Conservation (phyloP, 92 coral and sea anemone genomes). For the Epizoanthus fatuus region DNA sequence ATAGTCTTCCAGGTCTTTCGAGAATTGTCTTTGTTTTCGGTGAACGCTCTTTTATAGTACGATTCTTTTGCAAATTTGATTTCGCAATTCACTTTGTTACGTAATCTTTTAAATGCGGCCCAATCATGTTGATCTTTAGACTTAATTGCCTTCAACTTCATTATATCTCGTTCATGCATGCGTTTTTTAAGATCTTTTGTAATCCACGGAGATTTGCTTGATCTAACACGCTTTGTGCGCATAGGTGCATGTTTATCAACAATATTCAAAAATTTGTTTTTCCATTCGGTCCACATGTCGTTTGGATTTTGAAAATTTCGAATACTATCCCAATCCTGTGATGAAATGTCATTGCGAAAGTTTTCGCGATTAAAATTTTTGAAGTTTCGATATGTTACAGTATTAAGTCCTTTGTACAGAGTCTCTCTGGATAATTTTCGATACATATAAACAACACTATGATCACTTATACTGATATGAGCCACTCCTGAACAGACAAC, state of each 20-base stretch:
- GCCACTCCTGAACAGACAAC: conserved; percentile 40
- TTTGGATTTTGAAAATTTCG: conserved; percentile 28
- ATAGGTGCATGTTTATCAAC: conserved; percentile 65
- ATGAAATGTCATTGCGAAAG: conserved; percentile 45
- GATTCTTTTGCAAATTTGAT: too few relatives aligned
- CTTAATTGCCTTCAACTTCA: too few relatives aligned
- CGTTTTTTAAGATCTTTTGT: conserved; percentile 26
- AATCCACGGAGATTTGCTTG: too few relatives aligned
- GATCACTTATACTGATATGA: conserved; percentile 47
- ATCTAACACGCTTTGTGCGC: conserved; percentile 22
- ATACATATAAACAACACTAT: conserved; percentile 49
- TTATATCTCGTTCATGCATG: conserved; percentile 33
- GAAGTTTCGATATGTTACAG: conserved; percentile 41
- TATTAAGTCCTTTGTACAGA: conserved; percentile 25
- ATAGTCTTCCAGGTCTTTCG: too few relatives aligned
- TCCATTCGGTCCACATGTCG: conserved; percentile 65
- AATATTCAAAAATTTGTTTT: conserved; percentile 42
- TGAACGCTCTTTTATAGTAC: too few relatives aligned
- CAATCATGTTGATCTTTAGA: too few relatives aligned
- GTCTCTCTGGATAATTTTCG: conserved; percentile 32
- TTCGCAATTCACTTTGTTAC: too few relatives aligned
- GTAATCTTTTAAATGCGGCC: too few relatives aligned
- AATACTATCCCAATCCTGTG: conserved; percentile 53
- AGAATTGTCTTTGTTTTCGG: too few relatives aligned
- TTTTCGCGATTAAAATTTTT: conserved; percentile 32